A percentile compares a stretch with the other conserved stretches of the same genome.
Conservation (phyloP, 2,113 vertebrate species). For the Triplophysa tibetana region DNA sequence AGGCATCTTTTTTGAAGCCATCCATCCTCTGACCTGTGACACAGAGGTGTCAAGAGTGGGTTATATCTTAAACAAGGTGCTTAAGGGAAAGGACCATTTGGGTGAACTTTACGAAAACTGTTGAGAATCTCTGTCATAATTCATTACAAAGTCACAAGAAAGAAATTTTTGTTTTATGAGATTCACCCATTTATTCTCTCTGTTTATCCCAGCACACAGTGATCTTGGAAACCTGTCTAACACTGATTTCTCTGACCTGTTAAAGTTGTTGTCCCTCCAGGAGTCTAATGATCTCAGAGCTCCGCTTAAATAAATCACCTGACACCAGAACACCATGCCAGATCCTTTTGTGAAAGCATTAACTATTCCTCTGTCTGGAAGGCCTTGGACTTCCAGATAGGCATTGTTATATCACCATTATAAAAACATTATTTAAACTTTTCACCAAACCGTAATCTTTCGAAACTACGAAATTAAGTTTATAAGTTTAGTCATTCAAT, state of each 20-base stretch:
- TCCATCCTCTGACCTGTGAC: slow-evolving; percentile 3
- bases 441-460: slow-evolving; percentile 8
- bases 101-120: background rate
- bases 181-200: background rate
- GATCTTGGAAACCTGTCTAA: background rate
- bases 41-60: too few relatives aligned
- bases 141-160: background rate
- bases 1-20: background rate
- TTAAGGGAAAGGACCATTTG: background rate
- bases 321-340: slow-evolving; percentile 9
- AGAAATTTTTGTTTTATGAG: background rate
- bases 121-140: background rate
- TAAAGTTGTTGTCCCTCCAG: slow-evolving; percentile 58
- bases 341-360: slow-evolving; percentile 27
- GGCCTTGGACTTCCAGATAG: slow-evolving; percentile 53
- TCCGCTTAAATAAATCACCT: slow-evolving; percentile 31
- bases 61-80: background rate
- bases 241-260: slow-evolving; percentile 47
- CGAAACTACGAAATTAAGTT: slow-evolving; percentile 1
- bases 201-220: background rate
- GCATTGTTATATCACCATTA: slow-evolving; percentile 60
- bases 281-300: slow-evolving; percentile 8
- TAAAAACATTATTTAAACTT: slow-evolving; percentile 52
- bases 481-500: slow-evolving; percentile 8
- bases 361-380: slow-evolving; percentile 9